A percentile compares a stretch with the other conserved stretches of the same genome.
Conservation (phyloP, 2,888 invertebrate species). For the Candidula unifasciata region DNA sequence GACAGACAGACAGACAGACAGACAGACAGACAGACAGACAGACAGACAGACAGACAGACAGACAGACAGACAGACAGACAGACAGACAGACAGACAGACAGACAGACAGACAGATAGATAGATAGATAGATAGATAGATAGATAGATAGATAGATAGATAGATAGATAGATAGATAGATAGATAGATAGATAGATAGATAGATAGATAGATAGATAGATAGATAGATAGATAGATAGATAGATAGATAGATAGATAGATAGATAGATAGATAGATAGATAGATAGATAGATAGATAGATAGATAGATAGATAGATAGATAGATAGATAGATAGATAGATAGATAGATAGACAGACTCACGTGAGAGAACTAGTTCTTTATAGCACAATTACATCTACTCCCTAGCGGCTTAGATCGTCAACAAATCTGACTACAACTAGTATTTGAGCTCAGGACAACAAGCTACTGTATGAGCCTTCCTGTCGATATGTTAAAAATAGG, state of each 20-base stretch:
- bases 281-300: slow-evolving; percentile 1
- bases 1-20: no score
- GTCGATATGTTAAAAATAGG: no score
- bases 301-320: slow-evolving; percentile 8
- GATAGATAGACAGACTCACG: background rate
- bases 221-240: background rate
- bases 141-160: background rate
- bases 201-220: background rate
- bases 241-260: background rate
- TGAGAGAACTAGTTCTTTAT: no score
- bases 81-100: slow-evolving; percentile 3
- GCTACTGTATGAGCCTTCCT: no score
- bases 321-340: slow-evolving; percentile 8
- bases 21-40: no score
- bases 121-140: background rate
- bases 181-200: background rate
- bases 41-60: no score
- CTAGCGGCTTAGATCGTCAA: no score
- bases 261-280: background rate
- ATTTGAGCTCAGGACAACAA: no score
- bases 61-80: no score
- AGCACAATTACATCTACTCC: no score
- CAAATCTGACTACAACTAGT: no score
- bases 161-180: background rate
- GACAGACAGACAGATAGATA: background rate